Evolutionary conservation across 2,113 vertebrate genomes (phyloP), one percentile per base, ranked within the genome.

Genomic region (Danionella cerebrum): DNA sequence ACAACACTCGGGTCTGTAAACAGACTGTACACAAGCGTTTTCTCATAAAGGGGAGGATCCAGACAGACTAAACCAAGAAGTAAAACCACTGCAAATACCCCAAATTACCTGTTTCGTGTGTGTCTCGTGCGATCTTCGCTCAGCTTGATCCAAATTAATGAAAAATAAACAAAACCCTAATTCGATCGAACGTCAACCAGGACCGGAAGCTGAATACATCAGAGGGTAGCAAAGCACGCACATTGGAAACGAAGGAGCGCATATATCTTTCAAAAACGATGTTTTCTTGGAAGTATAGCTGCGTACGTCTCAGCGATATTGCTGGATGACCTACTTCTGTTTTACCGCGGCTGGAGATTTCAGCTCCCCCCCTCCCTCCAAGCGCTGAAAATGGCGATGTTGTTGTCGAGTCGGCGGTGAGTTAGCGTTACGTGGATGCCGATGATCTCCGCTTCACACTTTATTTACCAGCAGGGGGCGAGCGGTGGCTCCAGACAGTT

Each of bases 331-430:
- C 81, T 54, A 79, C 44, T 82, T 84, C 41, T 63, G 50, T 48
- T 55, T 10, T 19, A 55, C 31, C 44, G 67, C 65, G 27, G n/a
- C n/a, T n/a, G 60, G 69, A 76, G 65, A 63, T 76, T 33, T 16
- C 45, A 5, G 24, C 29, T 19, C 41, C 14, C 58, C 25, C 24
- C 58, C 58, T 19, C 52, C 51, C 75, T 60, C 59, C 29, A 42
- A 3, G 53, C 18, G 24, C 75, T 71, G 82, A 85, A 74, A 87
- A 89, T 88, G 88, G 86, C 86, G 88, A 80, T 71, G 69, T 76
- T 73, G 81, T 84, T 84, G 83, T 85, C 82, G 36, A n/a, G 78
- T 82, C 18, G 33, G n/a, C 6, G 4, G 13, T 6, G 33, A 57
- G 12, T 1, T 3, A n/a, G 12, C 8, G 10, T 1, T 5, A 21